Evolutionary conservation across 2,113 vertebrate genomes (phyloP).

Genomic region (Psammodynastes pulverulentus): DNA sequence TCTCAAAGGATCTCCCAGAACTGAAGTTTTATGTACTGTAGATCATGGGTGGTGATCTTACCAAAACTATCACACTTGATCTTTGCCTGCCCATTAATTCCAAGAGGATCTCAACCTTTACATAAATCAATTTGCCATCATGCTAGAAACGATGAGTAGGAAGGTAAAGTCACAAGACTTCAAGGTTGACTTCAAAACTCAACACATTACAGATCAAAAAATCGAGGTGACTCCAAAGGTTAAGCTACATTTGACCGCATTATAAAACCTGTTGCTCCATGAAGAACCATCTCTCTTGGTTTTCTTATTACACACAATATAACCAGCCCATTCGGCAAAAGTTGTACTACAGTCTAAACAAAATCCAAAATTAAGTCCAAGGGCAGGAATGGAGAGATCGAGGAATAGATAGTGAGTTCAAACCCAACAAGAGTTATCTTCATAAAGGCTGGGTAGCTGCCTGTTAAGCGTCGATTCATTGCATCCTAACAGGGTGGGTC

Average conservation of each 20-base stretch:
- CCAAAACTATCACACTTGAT: background rate
- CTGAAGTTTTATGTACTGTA: no score
- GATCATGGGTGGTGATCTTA: background rate
- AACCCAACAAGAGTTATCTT: background rate
- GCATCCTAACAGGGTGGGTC: background rate
- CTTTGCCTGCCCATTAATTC: background rate
- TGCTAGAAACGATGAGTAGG: background rate
- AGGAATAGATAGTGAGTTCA: background rate
- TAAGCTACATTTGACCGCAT: background rate
- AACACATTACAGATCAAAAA: background rate
- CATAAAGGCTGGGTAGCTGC: background rate
- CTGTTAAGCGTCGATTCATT: background rate
- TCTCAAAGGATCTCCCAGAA: background rate
- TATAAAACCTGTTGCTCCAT: background rate
- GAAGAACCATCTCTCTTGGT: background rate
- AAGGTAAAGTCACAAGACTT: background rate
- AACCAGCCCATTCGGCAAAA: background rate
- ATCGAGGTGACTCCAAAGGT: background rate
- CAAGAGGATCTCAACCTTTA: background rate
- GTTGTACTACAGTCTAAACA: background rate
- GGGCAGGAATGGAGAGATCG: background rate
- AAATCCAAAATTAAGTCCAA: background rate
- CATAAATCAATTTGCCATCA: background rate
- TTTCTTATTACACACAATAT: background rate
- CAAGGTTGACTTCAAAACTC: fast-evolving